Base-by-base conservation (phyloP, 2,797 vertebrate genomes). In the Spatula clypeata region DNA sequence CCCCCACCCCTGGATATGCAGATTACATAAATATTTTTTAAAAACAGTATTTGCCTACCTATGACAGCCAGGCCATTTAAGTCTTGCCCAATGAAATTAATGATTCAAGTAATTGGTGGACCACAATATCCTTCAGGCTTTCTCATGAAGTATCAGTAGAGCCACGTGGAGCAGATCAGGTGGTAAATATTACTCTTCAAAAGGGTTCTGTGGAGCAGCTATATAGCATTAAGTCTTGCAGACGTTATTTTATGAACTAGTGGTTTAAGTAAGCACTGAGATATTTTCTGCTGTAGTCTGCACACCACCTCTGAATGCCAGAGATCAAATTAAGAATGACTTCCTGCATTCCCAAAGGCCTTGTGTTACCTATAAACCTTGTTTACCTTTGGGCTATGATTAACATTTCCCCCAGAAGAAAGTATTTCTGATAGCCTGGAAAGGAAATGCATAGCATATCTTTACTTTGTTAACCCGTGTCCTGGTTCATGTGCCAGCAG, bases 321-420 rank as follows among this genome's bases (percentile, higher is more conserved):
- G 89, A 72, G 62, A 86, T 72, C 54, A 81, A 81, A 83, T 86
- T 54, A 91, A 85, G 75, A 89, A 42, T 36, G 40, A 24, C 71
- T 90, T 94, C 73, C 62, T 91, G 71, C 42, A 42, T 77, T 89
- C 66, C 65, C 54, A 75, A 65, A 77, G 79, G 72, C 91, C 21
- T 17, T 86, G 3, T 1, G 3, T 86, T 94, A 13, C 75, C 55
- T 88, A 7, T 60, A 86, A 88, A 87, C 36, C 32, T 65, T 71
- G 5, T 67, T 90, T 96, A 51, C 51, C 85, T 84, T 74, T 47
- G 58, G 53, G 76, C 54, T 32, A 10, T 23, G 55, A 49, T 87
- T 79, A 86, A 55, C 27, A 15, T 49, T 73, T 84, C 42, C 55
- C 51, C 64, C 31, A 21, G 76, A 73, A 79, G 88, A 81, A 72